Base-by-base conservation (phyloP, 2,888 invertebrate species). In the Crematogaster levior region DNA sequence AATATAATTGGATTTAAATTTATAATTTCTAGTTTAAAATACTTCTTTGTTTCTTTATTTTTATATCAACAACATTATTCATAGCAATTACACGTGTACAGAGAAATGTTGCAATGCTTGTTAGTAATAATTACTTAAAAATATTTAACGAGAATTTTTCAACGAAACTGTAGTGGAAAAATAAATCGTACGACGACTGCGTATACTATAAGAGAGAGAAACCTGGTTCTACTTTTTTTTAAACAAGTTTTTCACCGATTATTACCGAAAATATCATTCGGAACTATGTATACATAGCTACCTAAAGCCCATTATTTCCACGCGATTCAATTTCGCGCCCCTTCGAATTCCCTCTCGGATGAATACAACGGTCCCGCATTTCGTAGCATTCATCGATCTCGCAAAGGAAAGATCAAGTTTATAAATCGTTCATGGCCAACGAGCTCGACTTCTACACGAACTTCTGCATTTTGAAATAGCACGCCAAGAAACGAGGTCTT, bases 361-460 rank as follows among this genome's bases (percentile, higher is more conserved):
- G 30, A 34, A 37, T 37, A 24, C 34, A 3, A 30, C 12, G 9
- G n/a, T 15, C 21, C 21, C 21, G 30, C 15, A 30, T 58, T 58
- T 53, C 43, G 40, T 30, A 27, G 40, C 21, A 1, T 10, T 53
- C 61, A 34, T 68, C 53, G 68, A 51, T 40, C 40, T 27, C 5
- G 27, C 30, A 40, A 68, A 68, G 77, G 56, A 77, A 68, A 43
- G 77, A 68, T 68, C 53, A 30, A 56, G 56, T 77, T 77, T 77
- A 56, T 53, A 53, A 77, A 53, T 40, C 10, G 70, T 56, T 65
- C 37, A 30, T 24, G 21, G 21, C 27, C 21, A 73, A 56, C 51
- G 40, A 68, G 34, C 18, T 34, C 27, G 48, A 68, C 12, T 68
- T 53, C 9, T 27, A 34, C 24, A 24, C 53, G 21, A 77, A 68